Evolutionary conservation across 2,888 invertebrate genomes (phyloP).

Genomic region (Melolontha melolontha): DNA sequence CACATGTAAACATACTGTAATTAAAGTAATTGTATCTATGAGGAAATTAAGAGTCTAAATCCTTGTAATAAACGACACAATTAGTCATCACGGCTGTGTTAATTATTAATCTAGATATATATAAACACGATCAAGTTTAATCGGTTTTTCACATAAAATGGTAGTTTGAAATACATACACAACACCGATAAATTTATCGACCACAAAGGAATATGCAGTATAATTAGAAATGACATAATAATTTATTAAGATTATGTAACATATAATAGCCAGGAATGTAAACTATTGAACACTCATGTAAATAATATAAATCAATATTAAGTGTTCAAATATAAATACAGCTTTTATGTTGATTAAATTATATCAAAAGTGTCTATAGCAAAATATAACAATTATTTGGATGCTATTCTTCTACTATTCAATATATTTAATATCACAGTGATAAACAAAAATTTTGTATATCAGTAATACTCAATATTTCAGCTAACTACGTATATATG

Average conservation of each 20-base stretch:
- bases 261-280: not conserved
- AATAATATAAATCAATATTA: no score
- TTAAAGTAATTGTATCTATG: constrained; percentile 8
- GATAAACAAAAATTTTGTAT: no score
- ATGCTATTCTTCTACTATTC: no score
- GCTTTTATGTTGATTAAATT: no score
- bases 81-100: constrained; percentile 1
- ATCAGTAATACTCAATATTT: no score
- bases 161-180: not conserved
- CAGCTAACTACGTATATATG: no score
- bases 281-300: no score
- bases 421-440: no score
- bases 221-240: constrained; percentile 1
- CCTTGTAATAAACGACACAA: constrained; percentile 6
- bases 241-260: constrained; percentile 22
- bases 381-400: no score
- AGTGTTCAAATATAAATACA: no score
- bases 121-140: not conserved
- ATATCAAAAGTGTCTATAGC: no score
- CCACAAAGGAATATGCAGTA: not conserved
- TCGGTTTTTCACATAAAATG: not conserved
- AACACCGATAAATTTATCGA: not conserved
- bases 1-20: not conserved
- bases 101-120: constrained; percentile 12
- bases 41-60: constrained; percentile 11